Conservation (phyloP, 2,113 vertebrate genomes). For the Gopherus flavomarginatus region DNA sequence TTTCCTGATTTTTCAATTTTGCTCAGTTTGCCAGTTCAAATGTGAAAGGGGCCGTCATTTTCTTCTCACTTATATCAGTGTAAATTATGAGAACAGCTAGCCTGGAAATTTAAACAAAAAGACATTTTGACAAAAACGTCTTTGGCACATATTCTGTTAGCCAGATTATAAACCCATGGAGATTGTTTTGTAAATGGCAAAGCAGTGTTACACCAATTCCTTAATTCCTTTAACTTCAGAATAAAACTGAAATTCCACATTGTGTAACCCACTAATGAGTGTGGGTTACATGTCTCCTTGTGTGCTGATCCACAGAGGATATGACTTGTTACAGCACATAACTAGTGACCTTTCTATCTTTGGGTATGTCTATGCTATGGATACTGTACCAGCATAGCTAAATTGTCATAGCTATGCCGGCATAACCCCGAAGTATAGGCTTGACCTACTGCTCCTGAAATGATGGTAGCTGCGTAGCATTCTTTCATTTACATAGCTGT, state of each 20-base stretch:
- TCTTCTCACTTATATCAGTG: background rate
- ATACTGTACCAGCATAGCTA: background rate
- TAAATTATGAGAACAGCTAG: background rate
- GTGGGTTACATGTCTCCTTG: background rate
- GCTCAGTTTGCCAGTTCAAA: background rate
- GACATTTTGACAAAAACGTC: background rate
- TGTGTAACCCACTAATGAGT: background rate
- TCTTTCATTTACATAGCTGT: background rate
- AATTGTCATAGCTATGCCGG: background rate
- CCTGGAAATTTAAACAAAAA: background rate
- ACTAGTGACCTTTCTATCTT: background rate
- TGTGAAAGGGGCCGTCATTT: background rate
- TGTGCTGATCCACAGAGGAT: background rate
- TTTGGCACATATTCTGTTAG: background rate
- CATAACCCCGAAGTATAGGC: background rate
- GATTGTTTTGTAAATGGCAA: background rate
- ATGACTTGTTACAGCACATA: background rate
- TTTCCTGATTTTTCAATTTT: background rate
- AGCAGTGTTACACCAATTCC: background rate
- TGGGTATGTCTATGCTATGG: background rate
- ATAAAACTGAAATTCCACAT: background rate
- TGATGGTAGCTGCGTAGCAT: background rate
- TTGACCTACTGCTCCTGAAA: background rate
- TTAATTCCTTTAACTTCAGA: background rate
- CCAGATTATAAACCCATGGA: background rate